Evolutionary conservation across 2,888 invertebrate species (phyloP), one percentile per base, ranked within the genome.

Genomic region (Drosophila ezoana): DNA sequence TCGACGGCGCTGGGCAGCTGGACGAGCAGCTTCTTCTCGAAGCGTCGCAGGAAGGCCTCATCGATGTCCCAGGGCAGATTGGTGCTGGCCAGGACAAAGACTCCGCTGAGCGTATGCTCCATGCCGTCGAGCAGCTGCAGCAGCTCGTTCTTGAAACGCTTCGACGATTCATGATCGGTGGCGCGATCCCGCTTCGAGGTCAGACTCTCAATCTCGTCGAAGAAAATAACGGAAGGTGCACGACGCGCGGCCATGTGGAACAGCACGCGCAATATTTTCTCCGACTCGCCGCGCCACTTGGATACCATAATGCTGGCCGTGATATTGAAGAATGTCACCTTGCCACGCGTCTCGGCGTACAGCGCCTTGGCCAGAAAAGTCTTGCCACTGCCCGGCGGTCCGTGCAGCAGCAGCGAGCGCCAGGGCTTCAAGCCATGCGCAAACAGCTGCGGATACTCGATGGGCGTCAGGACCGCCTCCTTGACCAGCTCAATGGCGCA

Each of bases 241-340:
- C 96, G 95, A 90, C 95, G 94, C 38, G 95, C 94, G 0, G 98
- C 98, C 92, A 98, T 93, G 79, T 98, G 97, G 91, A 98, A 98
- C 45, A 98, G 93, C 0, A 97, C 95, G 0, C 97, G 95, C 44
- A 98, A 94, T 80, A 98, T 95, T 92, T 98, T 98, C 93, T 98
- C 98, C 0, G 98, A 98, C 82, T 99, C 98, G 0, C 98, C 98
- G 33, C 98, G 93, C 98, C 98, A 98, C 92, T 99, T 99, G 87
- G 97, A 97, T n/a, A 98, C 95, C 44, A 98, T 94, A 3, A 96
- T 95, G 86, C 98, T 97, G 67, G 97, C 96, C 2, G 97, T 96
- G 13, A 98, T 95, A 90, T 98, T 98, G 91, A 99, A 98, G 92
- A 98, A 98, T 0, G 97, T 97, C 67, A 94, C 94, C 93, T 94